Base-by-base conservation (phyloP, 2,888 invertebrate species). In the Margaritifera margaritifera region DNA sequence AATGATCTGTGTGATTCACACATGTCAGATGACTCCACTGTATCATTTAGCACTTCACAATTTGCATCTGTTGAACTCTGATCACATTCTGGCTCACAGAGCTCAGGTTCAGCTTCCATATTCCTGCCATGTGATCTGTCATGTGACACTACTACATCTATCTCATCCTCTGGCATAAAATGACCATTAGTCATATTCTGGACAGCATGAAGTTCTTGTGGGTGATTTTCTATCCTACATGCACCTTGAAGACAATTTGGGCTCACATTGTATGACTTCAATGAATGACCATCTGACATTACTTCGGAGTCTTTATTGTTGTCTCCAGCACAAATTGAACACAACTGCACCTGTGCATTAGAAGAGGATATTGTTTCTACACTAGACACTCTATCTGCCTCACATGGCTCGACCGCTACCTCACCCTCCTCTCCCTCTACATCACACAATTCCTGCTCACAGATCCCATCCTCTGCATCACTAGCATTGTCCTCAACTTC, bases 41-140 rank as follows among this genome's bases (percentile, higher is more conserved):
- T 50, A 25, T 51, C 55, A 11, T 67, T 62, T 5, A 51, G 27
- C 55, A 69, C 67, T 62, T 8, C 11, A 42, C 11, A 11, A 3
- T 42, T 42, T 42, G 15, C 11, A 42, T 42, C 42, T 15, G 42
- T 57, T 24, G 51, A 52, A 58, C 73, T 77, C 55, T 82, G 82
- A 73, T 82, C 82, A 78, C 82, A 82, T 67, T 82, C 82, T 15
- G 82, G 82, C 62, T 82, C 80, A 71, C 69, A 79, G n/a, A 74
- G 78, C 27, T 81, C 78, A n/a, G 70, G 59, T 25, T 64, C 59
- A 24, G 65, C 62, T 22, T 67, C 66, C 51, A 66, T 60, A 55
- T 67, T 69, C 25, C 63, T 61, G 11, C 66, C 53, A 22, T 54
- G 51, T 53, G 63, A 15, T 24, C 63, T 61, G 11, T 65, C 53